Conservation (phyloP, 2,797 vertebrate species). For the Crocidura indochinensis region DNA sequence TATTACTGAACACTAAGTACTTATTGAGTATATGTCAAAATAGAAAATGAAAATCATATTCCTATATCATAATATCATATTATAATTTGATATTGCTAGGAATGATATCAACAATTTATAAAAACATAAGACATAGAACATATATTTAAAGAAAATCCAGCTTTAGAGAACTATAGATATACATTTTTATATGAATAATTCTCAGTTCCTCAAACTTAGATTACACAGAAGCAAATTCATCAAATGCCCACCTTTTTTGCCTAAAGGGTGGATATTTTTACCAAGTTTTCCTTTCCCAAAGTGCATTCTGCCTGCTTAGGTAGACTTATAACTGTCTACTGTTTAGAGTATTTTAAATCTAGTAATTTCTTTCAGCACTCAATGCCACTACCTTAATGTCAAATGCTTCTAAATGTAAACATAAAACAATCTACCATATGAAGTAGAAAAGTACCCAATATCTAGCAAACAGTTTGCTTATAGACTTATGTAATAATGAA, state of each 20-base stretch:
- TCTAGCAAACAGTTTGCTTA: not conserved
- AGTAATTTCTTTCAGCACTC: constrained; percentile 7
- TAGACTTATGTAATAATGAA: not conserved
- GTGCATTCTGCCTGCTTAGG: not conserved
- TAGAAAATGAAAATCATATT: not conserved
- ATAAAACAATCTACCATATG: not conserved
- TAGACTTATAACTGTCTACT: not conserved
- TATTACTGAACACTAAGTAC: too few relatives aligned
- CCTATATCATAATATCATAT: not conserved
- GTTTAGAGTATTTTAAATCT: not conserved
- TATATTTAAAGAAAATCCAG: not conserved
- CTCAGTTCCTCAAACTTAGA: constrained; percentile 15
- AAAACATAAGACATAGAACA: not conserved
- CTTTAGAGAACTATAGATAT: too few relatives aligned
- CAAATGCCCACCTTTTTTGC: not conserved
- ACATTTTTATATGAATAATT: not conserved
- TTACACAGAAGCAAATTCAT: not conserved
- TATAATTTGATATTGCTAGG: not conserved
- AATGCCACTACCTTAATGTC: not conserved
- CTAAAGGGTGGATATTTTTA: not conserved
- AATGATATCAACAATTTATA: constrained; percentile 14
- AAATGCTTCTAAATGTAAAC: constrained; percentile 38
- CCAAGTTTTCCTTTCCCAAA: not conserved
- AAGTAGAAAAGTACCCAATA: constrained; percentile 24
- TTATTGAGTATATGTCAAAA: not conserved